These are phyloP conservation scores for Drosophila lacteicornis DNA, from an alignment of 1,140 invertebrate species.

Conservation along the genomic window DNA sequence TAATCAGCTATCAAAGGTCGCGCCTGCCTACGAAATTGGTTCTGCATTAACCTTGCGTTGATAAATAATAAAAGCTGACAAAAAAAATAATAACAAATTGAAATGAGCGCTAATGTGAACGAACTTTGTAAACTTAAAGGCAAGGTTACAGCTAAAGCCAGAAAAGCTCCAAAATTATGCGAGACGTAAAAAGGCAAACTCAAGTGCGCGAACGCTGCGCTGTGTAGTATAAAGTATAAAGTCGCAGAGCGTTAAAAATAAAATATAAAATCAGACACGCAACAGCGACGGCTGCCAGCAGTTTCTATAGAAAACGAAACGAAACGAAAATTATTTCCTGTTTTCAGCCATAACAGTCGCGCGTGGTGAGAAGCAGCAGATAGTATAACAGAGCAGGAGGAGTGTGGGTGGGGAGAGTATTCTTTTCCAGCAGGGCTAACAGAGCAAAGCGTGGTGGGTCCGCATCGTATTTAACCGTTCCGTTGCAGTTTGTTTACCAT, in stretches of 20 bases:
- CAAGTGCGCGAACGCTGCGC: constrained; percentile 7
- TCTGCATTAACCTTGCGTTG: constrained; percentile 43
- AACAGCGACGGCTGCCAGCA: constrained; percentile 32
- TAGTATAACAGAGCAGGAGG: constrained; percentile 6
- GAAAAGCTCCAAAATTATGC: constrained; percentile 41
- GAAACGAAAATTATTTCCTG: constrained; percentile 70
- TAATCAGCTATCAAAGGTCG: constrained; percentile 22
- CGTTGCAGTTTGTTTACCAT: constrained; percentile 50
- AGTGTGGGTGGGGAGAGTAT: background rate
- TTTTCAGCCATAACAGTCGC: constrained; percentile 48
- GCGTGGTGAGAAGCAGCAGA: constrained; percentile 28
- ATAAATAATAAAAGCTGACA: constrained; percentile 26
- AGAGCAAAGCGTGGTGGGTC: constrained; percentile 37
- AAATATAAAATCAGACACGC: constrained; percentile 42
- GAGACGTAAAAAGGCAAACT: constrained; percentile 50
- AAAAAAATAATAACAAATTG: constrained; percentile 49
- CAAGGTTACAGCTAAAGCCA: constrained; percentile 53
- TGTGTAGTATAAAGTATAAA: constrained; percentile 47
- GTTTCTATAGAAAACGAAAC: constrained; percentile 64
- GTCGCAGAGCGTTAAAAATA: constrained; percentile 52
- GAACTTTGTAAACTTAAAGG: constrained; percentile 60
- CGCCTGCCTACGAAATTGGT: constrained; percentile 18
- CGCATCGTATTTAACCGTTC: constrained; percentile 28
- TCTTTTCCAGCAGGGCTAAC: constrained; percentile 33
- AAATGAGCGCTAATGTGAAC: constrained; percentile 53